Conservation (phyloP, 2,888 invertebrate genomes). For the Idaea aversata region DNA sequence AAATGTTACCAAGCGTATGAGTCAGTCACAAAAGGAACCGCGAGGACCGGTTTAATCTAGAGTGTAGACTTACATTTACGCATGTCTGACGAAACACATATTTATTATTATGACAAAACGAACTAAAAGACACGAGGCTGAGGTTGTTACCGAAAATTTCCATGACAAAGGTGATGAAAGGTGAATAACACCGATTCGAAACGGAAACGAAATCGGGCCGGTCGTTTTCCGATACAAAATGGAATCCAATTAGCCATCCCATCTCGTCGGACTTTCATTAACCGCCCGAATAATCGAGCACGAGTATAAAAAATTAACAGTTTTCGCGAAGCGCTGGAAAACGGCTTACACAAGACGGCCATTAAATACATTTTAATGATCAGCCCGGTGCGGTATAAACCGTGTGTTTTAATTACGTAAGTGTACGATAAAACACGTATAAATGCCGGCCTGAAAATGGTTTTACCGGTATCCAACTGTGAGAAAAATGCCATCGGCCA, state of each 20-base stretch:
- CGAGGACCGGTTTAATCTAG: constrained; percentile 21
- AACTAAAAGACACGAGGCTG: constrained; percentile 20
- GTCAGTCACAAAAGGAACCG: constrained; percentile 14
- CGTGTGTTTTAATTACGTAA: constrained; percentile 52
- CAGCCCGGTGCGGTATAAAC: constrained; percentile 39
- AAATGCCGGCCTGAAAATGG: constrained; percentile 32
- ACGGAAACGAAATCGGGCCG: constrained; percentile 49
- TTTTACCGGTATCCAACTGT: constrained; percentile 33
- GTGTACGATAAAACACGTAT: constrained; percentile 48
- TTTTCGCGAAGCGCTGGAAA: constrained; percentile 48
- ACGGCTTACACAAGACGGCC: constrained; percentile 52
- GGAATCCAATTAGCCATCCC: constrained; percentile 71
- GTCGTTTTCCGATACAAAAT: constrained; percentile 64
- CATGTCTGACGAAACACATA: constrained; percentile 21
- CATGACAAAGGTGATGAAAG: constrained; percentile 49
- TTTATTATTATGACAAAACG: constrained; percentile 27
- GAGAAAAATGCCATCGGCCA: constrained; percentile 33
- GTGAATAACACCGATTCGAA: constrained; percentile 49
- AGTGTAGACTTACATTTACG: constrained; percentile 18
- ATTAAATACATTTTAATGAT: constrained; percentile 59
- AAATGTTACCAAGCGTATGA: constrained; percentile 8
- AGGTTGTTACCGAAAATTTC: constrained; percentile 34
- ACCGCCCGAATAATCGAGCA: constrained; percentile 55
- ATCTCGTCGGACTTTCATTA: constrained; percentile 64
- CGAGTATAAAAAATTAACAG: constrained; percentile 47